Evolutionary conservation across 2,888 invertebrate species (phyloP), one percentile per base, ranked within the genome.

Genomic region (Zygaena filipendulae): DNA sequence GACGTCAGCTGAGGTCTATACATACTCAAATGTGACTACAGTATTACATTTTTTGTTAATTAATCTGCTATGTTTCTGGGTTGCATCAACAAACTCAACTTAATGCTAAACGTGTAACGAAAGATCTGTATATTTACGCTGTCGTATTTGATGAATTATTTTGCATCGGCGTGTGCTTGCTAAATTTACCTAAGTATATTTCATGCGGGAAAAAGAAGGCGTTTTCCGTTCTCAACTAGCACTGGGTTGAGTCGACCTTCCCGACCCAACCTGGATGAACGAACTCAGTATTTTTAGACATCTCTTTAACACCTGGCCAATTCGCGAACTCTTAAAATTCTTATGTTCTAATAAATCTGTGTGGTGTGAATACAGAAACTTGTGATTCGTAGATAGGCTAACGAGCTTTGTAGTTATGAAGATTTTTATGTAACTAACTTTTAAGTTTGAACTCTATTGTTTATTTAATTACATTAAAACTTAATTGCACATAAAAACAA

Each of bases 71-170:
- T 6, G n/a, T 20, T 6, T 21, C 18, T 27, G 25, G 29, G 26
- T 28, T 29, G 8, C 29, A 36, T 28, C 36, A 59, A 60, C 52
- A 38, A 25, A 40, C 36, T 30, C 40, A 45, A 47, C 49, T 59
- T 67, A 53, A 77, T 70, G 39, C 53, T 67, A 74, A 77, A 77
- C 63, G 74, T 33, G 23, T 75, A 74, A 68, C 46, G 70, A 77
- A 45, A 42, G 74, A 72, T 63, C 49, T 58, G 50, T 63, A 68
- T 36, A 66, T n/a, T n/a, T 63, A 60, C 21, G 9, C 33, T 40
- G 55, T 55, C 57, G 50, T 42, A 39, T 31, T 11, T 9, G 18
- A 6, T 16, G 5, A 16, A 16, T 16, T 16, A 16, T 4, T 6
- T 7, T 6, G 16, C 16, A 6, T 16, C 29, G 24, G 21, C 31